Conservation (phyloP, 2,797 vertebrate species). For the Bovichtus variegatus region DNA sequence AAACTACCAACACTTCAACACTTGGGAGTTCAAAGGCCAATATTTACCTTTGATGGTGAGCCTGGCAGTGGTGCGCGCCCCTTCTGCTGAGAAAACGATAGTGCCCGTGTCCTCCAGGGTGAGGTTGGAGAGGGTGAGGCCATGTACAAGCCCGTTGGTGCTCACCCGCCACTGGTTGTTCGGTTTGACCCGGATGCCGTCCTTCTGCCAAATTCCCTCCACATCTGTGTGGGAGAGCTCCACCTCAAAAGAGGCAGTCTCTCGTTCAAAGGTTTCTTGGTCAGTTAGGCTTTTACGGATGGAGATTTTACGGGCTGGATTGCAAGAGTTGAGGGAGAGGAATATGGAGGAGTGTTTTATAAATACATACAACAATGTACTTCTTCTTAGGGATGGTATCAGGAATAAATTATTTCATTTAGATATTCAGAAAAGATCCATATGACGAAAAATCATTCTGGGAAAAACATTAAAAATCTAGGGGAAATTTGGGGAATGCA, state of each 20-base stretch:
- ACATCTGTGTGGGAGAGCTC: slow-evolving; percentile 92
- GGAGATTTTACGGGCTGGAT: slow-evolving; percentile 89
- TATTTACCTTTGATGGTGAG: slow-evolving; percentile 89
- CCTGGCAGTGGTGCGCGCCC: slow-evolving; percentile 87
- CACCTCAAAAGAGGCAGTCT: slow-evolving; percentile 92
- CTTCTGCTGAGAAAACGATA: slow-evolving; percentile 89
- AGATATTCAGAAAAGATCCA: neutral
- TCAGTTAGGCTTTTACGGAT: slow-evolving; percentile 86
- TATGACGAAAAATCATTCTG: neutral
- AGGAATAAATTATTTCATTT: neutral
- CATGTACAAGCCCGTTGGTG: slow-evolving; percentile 82
- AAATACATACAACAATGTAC: neutral
- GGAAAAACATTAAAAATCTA: too few species aligned
- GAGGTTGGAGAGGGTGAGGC: slow-evolving; percentile 90
- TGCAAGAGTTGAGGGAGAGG: neutral
- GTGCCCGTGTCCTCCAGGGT: slow-evolving; percentile 91
- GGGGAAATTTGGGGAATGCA: too few species aligned
- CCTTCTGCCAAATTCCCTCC: slow-evolving; percentile 91
- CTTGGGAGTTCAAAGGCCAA: neutral
- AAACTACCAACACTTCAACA: neutral
- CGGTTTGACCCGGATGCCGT: slow-evolving; percentile 90
- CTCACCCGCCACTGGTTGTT: slow-evolving; percentile 87
- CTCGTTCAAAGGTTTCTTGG: slow-evolving; percentile 89
- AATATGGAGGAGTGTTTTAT: neutral
- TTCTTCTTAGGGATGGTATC: neutral